Evolutionary conservation across 2,113 vertebrate genomes (phyloP), one percentile per base, ranked within the genome.

Genomic region (Poeciliopsis retropinna): DNA sequence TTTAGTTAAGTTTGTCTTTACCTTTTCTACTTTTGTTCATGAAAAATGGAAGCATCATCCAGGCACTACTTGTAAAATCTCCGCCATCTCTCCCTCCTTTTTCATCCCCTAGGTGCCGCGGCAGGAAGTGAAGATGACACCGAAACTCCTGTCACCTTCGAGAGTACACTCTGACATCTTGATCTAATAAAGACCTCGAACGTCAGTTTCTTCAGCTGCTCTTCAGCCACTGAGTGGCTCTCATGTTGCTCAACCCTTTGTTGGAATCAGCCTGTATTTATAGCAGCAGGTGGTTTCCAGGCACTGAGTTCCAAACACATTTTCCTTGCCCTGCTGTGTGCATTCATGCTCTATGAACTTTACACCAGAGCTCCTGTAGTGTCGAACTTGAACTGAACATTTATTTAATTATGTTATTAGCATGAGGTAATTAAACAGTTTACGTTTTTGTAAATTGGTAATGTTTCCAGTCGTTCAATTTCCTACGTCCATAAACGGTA

Each of bases 81-180:
- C 19, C 19, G 12, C 32, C 5, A 7, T 3, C 51, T 19, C 66
- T 14, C 1, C 3, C 28, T 2, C 14, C 30, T 41, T 25, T 10
- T 66, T 14, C 27, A 11, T 73, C 61, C 37, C 64, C 37, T 68
- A 92, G 91, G 89, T 12, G 78, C 69, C 4, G 73, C 64, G 54
- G 83, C 85, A 54, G 91, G 60, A 70, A 75, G 32, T 2, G 80
- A 86, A 9, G 86, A 86, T 3, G 89, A 91, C 32, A 34, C 47
- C 30, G 88, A 93, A 54, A 90, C 90, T 32, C 93, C 92, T 0
- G 54, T 94, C 69, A 94, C 93, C 27, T 94, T 94, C 57, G 94
- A 95, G 81, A 95, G 94, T 34, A 93, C 94, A 0, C 91, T 95
- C 67, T 95, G 88, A 95, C 65, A 30, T 41, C 69, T 51, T 30